Evolutionary conservation across 92 coral and sea anemone species (phyloP).

Genomic region (Isaurus tuberculatus): DNA sequence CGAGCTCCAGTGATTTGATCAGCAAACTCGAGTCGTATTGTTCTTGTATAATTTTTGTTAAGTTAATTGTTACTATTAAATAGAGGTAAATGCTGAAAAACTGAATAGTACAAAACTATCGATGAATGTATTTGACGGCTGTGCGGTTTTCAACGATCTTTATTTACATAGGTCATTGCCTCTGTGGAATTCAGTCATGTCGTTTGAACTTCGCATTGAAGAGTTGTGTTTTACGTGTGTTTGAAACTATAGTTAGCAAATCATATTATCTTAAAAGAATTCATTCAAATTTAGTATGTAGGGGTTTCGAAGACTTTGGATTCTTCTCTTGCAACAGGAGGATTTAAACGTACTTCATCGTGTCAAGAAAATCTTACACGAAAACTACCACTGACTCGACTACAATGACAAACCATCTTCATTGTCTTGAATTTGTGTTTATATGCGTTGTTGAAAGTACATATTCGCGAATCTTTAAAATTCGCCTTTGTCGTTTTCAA

Average conservation of each 20-base stretch:
- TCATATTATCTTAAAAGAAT: neutral
- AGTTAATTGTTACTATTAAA: neutral
- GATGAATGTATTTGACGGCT: conserved; percentile 1
- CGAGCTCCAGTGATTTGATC: conserved; percentile 14
- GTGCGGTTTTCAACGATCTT: conserved; percentile 59
- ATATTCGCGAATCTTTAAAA: neutral
- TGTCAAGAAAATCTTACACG: conserved; percentile 26
- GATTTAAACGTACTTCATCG: neutral
- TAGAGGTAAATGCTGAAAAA: neutral
- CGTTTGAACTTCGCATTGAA: conserved; percentile 23
- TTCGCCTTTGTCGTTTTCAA: neutral
- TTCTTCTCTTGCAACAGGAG: neutral
- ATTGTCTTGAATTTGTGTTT: conserved; percentile 25
- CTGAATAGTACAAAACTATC: neutral
- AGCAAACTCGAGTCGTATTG: neutral
- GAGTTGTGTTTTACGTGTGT: neutral
- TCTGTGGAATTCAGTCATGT: conserved; percentile 47
- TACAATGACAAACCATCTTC: conserved; percentile 34
- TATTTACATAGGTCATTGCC: conserved; percentile 62
- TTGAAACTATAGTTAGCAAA: neutral
- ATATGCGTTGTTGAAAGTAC: conserved; percentile 7
- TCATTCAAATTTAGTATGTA: neutral
- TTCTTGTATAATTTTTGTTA: neutral
- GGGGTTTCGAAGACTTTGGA: neutral
- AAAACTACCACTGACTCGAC: conserved; percentile 20